Conservation (phyloP, 2,113 vertebrate species). For the Paralichthys olivaceus region DNA sequence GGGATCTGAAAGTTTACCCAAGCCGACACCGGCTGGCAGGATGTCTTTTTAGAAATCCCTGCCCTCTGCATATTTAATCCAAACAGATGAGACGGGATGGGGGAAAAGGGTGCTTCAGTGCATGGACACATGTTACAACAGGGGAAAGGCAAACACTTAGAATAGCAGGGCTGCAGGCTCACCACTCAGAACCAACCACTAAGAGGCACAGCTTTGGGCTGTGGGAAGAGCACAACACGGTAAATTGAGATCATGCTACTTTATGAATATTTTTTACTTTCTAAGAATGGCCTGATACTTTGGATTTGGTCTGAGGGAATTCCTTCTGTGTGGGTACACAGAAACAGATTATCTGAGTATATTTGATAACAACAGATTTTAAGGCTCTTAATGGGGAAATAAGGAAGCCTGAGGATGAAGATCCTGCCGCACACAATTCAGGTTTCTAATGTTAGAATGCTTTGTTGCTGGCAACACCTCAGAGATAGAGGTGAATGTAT, state of each 20-base stretch:
- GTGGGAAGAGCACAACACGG: slow-evolving; percentile 1
- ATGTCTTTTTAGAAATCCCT: slow-evolving; percentile 42
- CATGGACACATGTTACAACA: slow-evolving; percentile 45
- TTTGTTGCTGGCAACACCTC: neutral
- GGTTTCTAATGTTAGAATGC: neutral
- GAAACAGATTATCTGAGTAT: neutral
- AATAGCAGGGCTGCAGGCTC: slow-evolving; percentile 26
- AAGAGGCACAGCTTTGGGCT: slow-evolving; percentile 17
- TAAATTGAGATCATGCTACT: slow-evolving; percentile 22
- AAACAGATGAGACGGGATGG: slow-evolving; percentile 47
- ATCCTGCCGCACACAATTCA: neutral
- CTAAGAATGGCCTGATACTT: slow-evolving; percentile 7
- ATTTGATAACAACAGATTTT: slow-evolving; percentile 11
- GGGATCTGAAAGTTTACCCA: slow-evolving; percentile 69
- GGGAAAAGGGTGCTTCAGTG: slow-evolving; percentile 29
- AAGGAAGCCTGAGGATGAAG: neutral
- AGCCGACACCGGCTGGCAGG: slow-evolving; percentile 28
- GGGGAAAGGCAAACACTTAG: slow-evolving; percentile 37
- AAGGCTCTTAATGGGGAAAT: neutral
- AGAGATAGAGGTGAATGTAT: neutral
- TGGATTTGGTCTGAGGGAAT: slow-evolving; percentile 20
- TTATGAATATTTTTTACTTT: slow-evolving; percentile 23
- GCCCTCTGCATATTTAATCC: slow-evolving; percentile 69
- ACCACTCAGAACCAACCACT: slow-evolving; percentile 26
- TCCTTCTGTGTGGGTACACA: neutral